These are phyloP conservation scores for Halichoeres trimaculatus DNA, from an alignment of 2,113 vertebrate species.

Conservation along the genomic window DNA sequence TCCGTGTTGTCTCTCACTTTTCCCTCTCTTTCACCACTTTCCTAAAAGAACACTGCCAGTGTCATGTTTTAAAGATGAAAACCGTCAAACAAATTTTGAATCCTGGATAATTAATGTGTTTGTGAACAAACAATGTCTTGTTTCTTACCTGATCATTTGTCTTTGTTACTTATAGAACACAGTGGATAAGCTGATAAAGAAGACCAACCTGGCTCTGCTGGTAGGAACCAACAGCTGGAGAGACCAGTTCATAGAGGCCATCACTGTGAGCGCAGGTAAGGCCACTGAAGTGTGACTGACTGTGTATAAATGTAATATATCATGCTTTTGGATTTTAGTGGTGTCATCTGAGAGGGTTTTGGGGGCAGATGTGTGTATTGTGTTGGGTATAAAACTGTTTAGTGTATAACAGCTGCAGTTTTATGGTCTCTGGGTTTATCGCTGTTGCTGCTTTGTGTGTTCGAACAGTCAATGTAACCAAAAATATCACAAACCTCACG, in stretches of 20 bases:
- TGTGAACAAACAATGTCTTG: neutral
- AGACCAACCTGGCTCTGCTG: conserved; percentile 98
- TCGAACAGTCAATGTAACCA: neutral
- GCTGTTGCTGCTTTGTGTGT: neutral
- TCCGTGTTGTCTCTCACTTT: too few species aligned
- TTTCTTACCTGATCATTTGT: neutral
- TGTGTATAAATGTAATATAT: conserved; percentile 3
- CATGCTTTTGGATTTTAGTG: neutral
- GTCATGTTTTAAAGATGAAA: neutral
- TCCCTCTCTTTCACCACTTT: too few species aligned
- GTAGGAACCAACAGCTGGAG: conserved; percentile 99
- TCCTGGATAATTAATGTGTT: neutral
- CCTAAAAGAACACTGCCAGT: neutral
- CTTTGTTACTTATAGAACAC: conserved; percentile 87
- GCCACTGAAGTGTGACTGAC: conserved; percentile 14
- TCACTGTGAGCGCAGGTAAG: conserved; percentile 98
- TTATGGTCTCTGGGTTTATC: conserved; percentile 14
- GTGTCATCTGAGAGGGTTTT: neutral
- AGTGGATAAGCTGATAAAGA: conserved; percentile 99
- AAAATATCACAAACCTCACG: conserved; percentile 2
- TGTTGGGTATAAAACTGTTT: conserved; percentile 2
- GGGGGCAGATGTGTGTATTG: conserved; percentile 6
- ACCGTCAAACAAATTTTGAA: neutral
- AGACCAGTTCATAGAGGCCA: conserved; percentile 99
- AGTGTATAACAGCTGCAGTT: conserved; percentile 39